phyloP scores from a whole-genome alignment of 2,888 invertebrate species.

The Tetragonula carbonaria region DNA sequence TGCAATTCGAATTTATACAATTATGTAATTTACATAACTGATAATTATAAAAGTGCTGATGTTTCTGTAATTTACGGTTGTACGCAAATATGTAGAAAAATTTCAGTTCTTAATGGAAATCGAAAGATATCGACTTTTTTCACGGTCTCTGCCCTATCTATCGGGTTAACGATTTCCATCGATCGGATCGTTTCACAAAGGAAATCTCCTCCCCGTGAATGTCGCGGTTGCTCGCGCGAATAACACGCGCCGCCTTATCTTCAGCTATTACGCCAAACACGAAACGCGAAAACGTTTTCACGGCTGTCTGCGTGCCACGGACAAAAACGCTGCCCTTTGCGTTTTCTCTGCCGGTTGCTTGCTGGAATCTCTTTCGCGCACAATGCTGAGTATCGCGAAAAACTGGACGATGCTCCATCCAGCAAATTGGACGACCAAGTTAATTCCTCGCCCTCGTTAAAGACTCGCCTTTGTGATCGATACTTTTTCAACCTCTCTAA shows the following conservation, averaged over 20 bases:
- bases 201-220: constrained; percentile 5
- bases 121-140: background rate
- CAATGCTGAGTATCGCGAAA: constrained; percentile 30
- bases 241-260: constrained; percentile 45
- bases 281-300: constrained; percentile 59
- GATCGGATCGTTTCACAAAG: constrained; percentile 23
- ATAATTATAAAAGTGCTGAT: no score
- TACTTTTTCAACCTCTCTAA: background rate
- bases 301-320: constrained; percentile 56
- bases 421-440: constrained; percentile 18
- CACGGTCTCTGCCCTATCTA: background rate
- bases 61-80: no score
- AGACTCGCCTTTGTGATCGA: background rate
- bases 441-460: background rate
- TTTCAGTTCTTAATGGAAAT: background rate
- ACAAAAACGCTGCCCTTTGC: constrained; percentile 52
- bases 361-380: background rate
- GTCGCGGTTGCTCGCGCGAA: constrained; percentile 48
- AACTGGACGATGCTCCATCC: constrained; percentile 1
- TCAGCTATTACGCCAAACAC: constrained; percentile 53
- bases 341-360: constrained; percentile 31
- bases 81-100: no score
- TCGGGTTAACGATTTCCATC: constrained; percentile 24
- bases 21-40: no score
- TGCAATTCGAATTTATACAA: no score